Base-by-base conservation (phyloP, 2,113 vertebrate genomes). In the Xyrauchen texanus region DNA sequence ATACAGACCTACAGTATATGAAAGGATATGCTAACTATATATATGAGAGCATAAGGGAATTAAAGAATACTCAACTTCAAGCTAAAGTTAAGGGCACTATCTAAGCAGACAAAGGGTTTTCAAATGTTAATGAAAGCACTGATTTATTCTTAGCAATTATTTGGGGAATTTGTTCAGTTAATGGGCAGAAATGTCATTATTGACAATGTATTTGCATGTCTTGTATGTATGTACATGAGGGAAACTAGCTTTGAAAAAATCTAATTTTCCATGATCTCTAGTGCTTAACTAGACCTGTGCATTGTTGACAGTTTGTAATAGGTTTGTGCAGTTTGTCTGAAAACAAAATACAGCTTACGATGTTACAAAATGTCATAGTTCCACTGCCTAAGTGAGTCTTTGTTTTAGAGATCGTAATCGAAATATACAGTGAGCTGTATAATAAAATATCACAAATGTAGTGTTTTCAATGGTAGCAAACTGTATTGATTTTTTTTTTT, bases 191-290 rank as follows among this genome's bases (percentile, higher is more conserved):
- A 73, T 60, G 58, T 73, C 4, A 7, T 49, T 49, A 15, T 55
- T 65, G 34, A 15, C 21, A 47, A 76, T 76, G 61, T 76, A 55
- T 65, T 76, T 65, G 74, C 74, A 65, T 65, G 74, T 63, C 4
- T 49, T 63, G 45, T 42, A 52, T 63, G 11, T 63, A 49, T 12
- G 15, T 63, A 34, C 21, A 34, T 34, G 46, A 63, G 45, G 46
- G 72, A 63, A 34, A 58, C 21, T 34, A 34, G 21, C 21, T 7
- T 7, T 7, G 5, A 6, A 5, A 5, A 12, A 6, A 6, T 4
- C 6, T 58, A 2, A 0, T 13, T 10, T 4, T 7, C 5, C 1
- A 52, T 57, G 13, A 0, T 45, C 42, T 72, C 0, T 60, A 60
- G 44, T 9, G 46, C 53, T 46, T 45, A 61, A 10, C 21, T 44